These are phyloP conservation scores for Lipotes vexillifer DNA, from an alignment of 2,113 vertebrate species.

Conservation along the genomic window DNA sequence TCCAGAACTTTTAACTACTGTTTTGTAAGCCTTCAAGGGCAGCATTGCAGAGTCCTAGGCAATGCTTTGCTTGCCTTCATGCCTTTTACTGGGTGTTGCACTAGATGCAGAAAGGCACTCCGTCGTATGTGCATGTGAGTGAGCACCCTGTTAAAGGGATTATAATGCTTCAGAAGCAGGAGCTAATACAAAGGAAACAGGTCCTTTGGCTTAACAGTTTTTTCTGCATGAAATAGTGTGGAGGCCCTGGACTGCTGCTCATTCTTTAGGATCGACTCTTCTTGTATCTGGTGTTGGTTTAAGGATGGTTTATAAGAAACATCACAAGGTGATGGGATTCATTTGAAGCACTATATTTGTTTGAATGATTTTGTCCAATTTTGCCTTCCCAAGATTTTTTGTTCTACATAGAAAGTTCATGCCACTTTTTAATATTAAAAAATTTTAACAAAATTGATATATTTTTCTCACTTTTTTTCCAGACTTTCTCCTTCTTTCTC, in stretches of 20 bases:
- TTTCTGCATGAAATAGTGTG: constrained; percentile 43
- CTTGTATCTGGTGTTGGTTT: constrained; percentile 56
- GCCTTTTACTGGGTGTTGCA: constrained; percentile 40
- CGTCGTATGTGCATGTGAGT: constrained; percentile 4
- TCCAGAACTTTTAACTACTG: constrained; percentile 70
- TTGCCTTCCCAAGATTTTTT: constrained; percentile 71
- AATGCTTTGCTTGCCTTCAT: constrained; percentile 64
- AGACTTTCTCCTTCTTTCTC: background rate
- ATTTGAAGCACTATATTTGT: constrained; percentile 63
- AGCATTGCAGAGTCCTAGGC: constrained; percentile 34
- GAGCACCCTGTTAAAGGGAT: constrained; percentile 25
- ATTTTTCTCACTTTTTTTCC: constrained; percentile 53
- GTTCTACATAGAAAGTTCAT: constrained; percentile 71
- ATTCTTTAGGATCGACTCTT: constrained; percentile 31
- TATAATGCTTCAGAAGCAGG: constrained; percentile 21
- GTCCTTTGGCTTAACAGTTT: constrained; percentile 55
- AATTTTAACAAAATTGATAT: constrained; percentile 67
- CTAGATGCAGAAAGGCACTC: constrained; percentile 25
- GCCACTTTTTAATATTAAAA: constrained; percentile 72
- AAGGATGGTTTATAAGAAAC: constrained; percentile 53
- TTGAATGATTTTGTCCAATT: constrained; percentile 63
- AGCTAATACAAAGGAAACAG: constrained; percentile 19
- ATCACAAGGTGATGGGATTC: constrained; percentile 68
- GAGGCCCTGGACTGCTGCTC: constrained; percentile 63
- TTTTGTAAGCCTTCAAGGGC: constrained; percentile 63